phyloP scores from a whole-genome alignment of 2,113 vertebrate genomes.

The Rhineura floridana region DNA sequence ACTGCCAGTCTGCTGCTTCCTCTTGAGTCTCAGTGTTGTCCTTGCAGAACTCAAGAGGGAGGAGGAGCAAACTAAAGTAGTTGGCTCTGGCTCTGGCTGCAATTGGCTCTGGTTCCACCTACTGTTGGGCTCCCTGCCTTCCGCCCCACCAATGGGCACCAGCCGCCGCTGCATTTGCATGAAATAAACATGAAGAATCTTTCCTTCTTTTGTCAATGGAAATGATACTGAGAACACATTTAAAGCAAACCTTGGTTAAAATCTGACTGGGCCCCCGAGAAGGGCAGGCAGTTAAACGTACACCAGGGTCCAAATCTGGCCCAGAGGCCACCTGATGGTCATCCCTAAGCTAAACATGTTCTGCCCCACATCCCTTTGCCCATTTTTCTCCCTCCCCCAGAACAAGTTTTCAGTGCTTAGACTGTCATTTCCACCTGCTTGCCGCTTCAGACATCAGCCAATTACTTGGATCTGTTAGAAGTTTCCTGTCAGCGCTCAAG shows the following conservation, averaged over 20 bases:
- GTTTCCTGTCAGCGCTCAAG: conserved; percentile 57
- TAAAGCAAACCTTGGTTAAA: not conserved
- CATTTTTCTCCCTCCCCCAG: no score
- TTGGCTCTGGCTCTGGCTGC: no score
- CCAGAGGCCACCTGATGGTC: not conserved
- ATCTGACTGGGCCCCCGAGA: not conserved
- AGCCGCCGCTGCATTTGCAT: not conserved
- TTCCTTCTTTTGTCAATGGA: not conserved
- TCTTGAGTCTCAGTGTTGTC: no score
- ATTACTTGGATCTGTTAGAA: conserved; percentile 56
- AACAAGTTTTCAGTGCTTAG: conserved; percentile 33
- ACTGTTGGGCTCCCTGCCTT: no score
- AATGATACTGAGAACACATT: not conserved
- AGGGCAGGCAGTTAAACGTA: not conserved
- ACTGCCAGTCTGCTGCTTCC: no score
- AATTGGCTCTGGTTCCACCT: no score
- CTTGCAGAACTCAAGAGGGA: no score
- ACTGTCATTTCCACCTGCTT: conserved; percentile 48
- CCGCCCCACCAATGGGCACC: no score
- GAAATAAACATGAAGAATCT: not conserved
- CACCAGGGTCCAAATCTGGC: not conserved
- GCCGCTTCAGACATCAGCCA: conserved; percentile 37
- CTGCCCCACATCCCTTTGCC: not conserved
- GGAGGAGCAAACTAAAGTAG: no score
- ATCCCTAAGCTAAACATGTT: not conserved